Base-by-base conservation (phyloP, 2,797 vertebrate species). In the Ceyx erithaca region DNA sequence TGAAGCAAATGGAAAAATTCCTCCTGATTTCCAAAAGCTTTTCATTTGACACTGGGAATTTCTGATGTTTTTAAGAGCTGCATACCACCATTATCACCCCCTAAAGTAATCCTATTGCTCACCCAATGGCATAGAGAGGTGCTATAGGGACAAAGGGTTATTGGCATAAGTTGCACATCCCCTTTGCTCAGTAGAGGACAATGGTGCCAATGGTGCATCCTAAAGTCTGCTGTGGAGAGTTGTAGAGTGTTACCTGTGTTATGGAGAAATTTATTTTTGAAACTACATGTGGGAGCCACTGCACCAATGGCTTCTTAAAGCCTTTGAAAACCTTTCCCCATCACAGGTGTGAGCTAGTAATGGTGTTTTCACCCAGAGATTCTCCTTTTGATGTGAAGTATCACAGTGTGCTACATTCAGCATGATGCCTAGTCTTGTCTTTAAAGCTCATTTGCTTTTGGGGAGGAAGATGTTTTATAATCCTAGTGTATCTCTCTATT, bases 11-110 rank as follows among this genome's bases (percentile, higher is more conserved):
- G 25, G 35, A 82, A 90, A 89, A 54, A 19, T 59, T 89, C 28
- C 19, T 64, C 62, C 86, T 48, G 41, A 77, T 81, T 92, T 92
- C 45, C 41, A 69, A 67, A 52, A 58, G 37, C 75, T 91, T 80
- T 86, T 70, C 61, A 55, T 85, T 80, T 81, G 58, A 57, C 16
- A 66, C 37, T 26, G 49, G 21, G 68, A 86, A 87, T 85, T 93
- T 92, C 35, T 80, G 64, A 57, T 71, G 26, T 28, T 40, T 5
- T 61, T 84, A 70, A 51, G 49, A 85, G 54, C 26, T 8, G 3
- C 7, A 23, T 46, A 73, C 14, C 8, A 80, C 4, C 30, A 75
- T 30, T 57, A 21, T 17, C 13, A 61, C 3, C 6, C 16, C 17
- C 19, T 21, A 16, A 57, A 64, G 45, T 80, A 59, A 70, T 21